phyloP scores from a whole-genome alignment of 2,797 vertebrate genomes.

The Hipposideros larvatus region DNA sequence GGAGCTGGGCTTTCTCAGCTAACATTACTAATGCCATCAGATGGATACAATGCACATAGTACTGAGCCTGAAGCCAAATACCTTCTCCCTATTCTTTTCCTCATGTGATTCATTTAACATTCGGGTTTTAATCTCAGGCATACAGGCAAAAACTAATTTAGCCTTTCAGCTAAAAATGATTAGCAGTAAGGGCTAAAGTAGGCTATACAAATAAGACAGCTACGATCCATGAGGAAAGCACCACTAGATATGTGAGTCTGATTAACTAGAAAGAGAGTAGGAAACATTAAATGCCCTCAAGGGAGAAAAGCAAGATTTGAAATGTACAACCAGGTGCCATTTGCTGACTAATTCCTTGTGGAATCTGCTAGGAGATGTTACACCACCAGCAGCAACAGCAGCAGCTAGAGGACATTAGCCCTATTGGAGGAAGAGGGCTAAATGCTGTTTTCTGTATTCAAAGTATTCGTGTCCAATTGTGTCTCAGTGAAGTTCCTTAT shows the following conservation, averaged over 20 bases:
- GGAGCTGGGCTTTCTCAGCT: neutral
- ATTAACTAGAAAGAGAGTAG: neutral
- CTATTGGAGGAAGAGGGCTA: neutral
- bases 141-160: neutral
- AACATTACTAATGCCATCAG: neutral
- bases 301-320: constrained; percentile 42
- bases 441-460: neutral
- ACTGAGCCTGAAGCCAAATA: neutral
- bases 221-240: rapidly evolving
- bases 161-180: constrained; percentile 37
- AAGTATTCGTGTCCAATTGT: neutral
- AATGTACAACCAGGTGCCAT: neutral
- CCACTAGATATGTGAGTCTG: neutral
- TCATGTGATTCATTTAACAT: neutral
- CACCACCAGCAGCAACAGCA: too few species aligned
- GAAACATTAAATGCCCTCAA: neutral
- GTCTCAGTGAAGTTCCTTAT: neutral
- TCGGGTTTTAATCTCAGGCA: constrained; percentile 29
- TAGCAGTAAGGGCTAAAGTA: neutral
- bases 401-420: rapidly evolving
- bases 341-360: constrained; percentile 50
- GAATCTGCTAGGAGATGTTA: neutral
- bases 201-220: neutral
- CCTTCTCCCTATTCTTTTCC: neutral
- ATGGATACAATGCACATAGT: neutral